Base-by-base conservation (phyloP, 2,113 vertebrate genomes). In the Fukomys damarensis region DNA sequence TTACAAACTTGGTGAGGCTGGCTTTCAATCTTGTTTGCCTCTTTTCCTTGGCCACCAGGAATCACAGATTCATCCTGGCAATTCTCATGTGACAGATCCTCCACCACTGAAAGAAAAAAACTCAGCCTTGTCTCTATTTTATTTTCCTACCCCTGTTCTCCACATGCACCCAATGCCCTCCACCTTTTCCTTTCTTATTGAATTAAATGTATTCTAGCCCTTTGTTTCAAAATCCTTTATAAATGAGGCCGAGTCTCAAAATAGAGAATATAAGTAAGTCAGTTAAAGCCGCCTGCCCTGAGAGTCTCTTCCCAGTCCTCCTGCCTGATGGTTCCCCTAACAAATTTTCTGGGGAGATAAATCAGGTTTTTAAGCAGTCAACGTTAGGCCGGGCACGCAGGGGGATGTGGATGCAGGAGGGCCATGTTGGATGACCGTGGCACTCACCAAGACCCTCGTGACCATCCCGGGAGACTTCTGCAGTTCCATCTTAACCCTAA, bases 371-470 rank as follows among this genome's bases (percentile, higher is more conserved):
- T 35, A 28, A 32, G 43, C 17, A 2, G 10, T n/a, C 28, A 3
- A 0, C 63, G 2, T 24, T 14, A 32, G 65, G 58, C 35, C 61
- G 13, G 80, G 52, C 19, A 0, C 0, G 3, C 4, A 1, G 28
- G 41, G 13, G 58, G 11, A 46, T 7, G 46, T 6, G 19, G 10
- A 12, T 16, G 28, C 11, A 26, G 24, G 24, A 52, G 28, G 46
- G 61, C 76, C 59, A 7, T 2, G 16, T 0, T 3, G 24, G 72
- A 12, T 0, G 17, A 11, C 58, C 2, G 5, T 2, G 12, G 30
- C 1, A 10, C 28, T 35, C 2, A 0, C 43, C 43, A 28, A 59
- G 46, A 66, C 54, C 65, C 35, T 32, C 20, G 1, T 3, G 9
- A 58, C 32, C 81, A 19, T n/a, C 86, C 24, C 2, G 3, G 19